phyloP scores from a whole-genome alignment of 2,113 vertebrate genomes.

The Daubentonia madagascariensis region DNA sequence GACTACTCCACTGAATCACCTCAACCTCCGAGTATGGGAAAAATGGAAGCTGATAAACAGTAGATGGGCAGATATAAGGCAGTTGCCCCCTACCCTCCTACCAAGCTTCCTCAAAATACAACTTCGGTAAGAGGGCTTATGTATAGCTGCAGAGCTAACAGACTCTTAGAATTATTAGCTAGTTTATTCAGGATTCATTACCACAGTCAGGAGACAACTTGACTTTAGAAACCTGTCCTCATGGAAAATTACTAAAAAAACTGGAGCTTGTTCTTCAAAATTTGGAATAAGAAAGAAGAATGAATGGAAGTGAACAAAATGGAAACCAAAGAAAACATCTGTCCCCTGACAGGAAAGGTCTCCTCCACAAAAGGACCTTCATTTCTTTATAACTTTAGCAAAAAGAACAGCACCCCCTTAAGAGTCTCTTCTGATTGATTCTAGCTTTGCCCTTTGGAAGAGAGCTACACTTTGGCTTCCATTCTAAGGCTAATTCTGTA shows the following conservation, averaged over 20 bases:
- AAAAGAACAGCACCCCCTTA: not conserved
- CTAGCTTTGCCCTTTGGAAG: not conserved
- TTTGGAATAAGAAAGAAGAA: not conserved
- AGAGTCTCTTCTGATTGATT: not conserved
- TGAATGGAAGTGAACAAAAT: not conserved
- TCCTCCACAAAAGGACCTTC: not conserved
- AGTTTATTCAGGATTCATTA: not conserved
- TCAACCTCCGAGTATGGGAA: not conserved
- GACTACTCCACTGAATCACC: not conserved
- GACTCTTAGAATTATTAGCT: not conserved
- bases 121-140: not conserved
- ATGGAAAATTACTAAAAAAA: not conserved
- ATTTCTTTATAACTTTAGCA: not conserved
- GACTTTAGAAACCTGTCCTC: not conserved
- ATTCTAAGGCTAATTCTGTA: not conserved
- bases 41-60: not conserved
- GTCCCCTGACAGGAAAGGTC: not conserved
- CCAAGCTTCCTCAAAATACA: not conserved
- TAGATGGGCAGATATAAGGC: not conserved
- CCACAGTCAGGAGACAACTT: not conserved
- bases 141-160: not conserved
- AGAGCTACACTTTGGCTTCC: not conserved
- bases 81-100: not conserved
- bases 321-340: not conserved
- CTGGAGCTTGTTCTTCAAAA: conserved; percentile 9